Evolutionary conservation across 2,113 vertebrate species (phyloP), one percentile per base, ranked within the genome.

Genomic region (Phylloscopus trochilus): DNA sequence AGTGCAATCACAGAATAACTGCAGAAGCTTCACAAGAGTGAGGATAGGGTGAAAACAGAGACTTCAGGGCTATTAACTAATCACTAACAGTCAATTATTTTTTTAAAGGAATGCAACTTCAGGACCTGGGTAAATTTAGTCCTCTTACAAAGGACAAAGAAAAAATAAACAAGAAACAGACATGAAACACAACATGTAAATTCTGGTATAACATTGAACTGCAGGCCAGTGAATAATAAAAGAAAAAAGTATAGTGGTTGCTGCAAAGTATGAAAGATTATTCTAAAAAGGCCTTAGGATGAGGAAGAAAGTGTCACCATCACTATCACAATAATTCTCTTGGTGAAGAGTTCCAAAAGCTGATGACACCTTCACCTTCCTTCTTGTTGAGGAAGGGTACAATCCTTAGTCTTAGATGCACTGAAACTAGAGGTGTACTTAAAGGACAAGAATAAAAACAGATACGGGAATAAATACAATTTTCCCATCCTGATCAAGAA

Each of bases 391-490:
- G 19, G 18, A 82, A 62, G 18, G 31, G 2, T 31, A 77, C 7
- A 30, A 33, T 35, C 2, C 13, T 41, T 35, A 77, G 9, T 51
- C 35, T 53, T 44, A 77, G 39, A 55, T 51, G 14, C 13, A 33
- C 30, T 47, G 37, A 60, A 92, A 64, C 11, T 28, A 8, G 5
- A 74, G 7, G 2, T 17, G 3, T 11, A 15, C 5, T 19, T 44
- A 46, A 59, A 69, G 13, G 3, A 7, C 51, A 4, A 70, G 6
- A 22, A 58, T 15, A 70, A 78, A 91, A 75, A 3, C 6, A 70
- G 12, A 46, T 69, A 60, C 4, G 0, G 2, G 10, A 15, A 28
- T 86, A 53, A 22, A 8, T 43, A 35, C 1, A 19, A 1, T 10
- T 92, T 58, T 18, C 2, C 24, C 10, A 52, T 31, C 23, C 9